Conservation (phyloP, 1,140 invertebrate species). For the Goniozus legneri region DNA sequence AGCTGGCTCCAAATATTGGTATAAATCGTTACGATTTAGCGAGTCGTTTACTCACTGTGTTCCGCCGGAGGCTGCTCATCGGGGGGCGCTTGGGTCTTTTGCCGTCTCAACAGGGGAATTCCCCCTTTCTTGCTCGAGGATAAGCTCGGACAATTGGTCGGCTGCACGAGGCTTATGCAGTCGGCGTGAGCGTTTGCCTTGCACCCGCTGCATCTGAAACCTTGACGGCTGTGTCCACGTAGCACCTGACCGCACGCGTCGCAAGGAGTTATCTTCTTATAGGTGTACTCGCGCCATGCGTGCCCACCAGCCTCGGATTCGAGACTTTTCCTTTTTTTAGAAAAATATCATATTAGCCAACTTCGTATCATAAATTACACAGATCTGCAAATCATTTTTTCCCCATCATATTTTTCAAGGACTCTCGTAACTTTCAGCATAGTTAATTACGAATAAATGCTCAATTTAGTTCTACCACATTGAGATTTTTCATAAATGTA, state of each 20-base stretch:
- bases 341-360: too few species aligned
- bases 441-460: too few species aligned
- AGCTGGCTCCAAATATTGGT: too few species aligned
- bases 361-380: too few species aligned
- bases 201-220: conserved; percentile 82
- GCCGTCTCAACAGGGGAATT: conserved; percentile 77
- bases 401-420: too few species aligned
- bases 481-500: too few species aligned
- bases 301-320: conserved; percentile 66
- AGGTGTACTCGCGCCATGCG: conserved; percentile 89
- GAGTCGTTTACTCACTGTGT: conserved; percentile 53
- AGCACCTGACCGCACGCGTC: conserved; percentile 90
- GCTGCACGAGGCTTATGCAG: conserved; percentile 58
- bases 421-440: too few species aligned
- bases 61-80: conserved; percentile 38
- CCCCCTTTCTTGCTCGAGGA: conserved; percentile 68
- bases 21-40: too few species aligned
- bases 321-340: conserved; percentile 68
- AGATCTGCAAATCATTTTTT: too few species aligned
- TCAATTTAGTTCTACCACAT: too few species aligned
- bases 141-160: conserved; percentile 41
- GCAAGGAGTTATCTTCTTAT: conserved; percentile 93
- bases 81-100: conserved; percentile 63
- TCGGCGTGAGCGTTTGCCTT: conserved; percentile 90
- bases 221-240: conserved; percentile 88